These are phyloP conservation scores for Aspidoscelis tigris DNA, from an alignment of 2,113 vertebrate genomes.

Conservation along the genomic window DNA sequence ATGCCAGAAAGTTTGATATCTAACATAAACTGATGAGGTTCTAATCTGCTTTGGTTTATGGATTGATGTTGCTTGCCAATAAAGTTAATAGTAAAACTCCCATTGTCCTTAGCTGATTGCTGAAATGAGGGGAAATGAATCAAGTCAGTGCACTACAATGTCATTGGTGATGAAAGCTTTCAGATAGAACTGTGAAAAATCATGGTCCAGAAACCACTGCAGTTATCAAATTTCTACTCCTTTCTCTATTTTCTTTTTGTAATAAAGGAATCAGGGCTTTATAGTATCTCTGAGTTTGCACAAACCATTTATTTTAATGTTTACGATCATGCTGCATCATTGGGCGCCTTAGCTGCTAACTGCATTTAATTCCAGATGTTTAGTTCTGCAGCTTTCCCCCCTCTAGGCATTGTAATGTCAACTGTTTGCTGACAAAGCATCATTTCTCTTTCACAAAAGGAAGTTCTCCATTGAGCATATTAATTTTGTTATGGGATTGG, in stretches of 20 bases:
- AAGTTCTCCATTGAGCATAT: not conserved
- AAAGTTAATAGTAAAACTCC: not conserved
- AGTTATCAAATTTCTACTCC: constrained; percentile 2
- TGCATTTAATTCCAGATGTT: constrained; percentile 21
- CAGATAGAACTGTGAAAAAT: constrained; percentile 4
- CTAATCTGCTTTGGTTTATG: not conserved
- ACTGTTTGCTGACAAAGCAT: constrained; percentile 15
- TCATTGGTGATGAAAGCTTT: not conserved
- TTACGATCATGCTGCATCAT: not conserved
- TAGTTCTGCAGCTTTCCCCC: constrained; percentile 1
- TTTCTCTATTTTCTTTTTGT: constrained; percentile 21
- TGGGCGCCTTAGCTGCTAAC: not conserved
- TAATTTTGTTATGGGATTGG: not conserved
- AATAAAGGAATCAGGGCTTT: not conserved
- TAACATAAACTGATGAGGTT: not conserved
- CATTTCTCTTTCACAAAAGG: not conserved
- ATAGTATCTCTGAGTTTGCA: not conserved
- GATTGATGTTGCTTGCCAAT: not conserved
- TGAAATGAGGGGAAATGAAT: constrained; percentile 14
- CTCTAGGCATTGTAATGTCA: constrained; percentile 13
- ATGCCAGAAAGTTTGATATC: not conserved
- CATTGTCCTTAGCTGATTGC: not conserved
- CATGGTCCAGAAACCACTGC: not conserved
- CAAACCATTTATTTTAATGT: constrained; percentile 19
- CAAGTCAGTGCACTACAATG: not conserved